Evolutionary conservation across 2,797 vertebrate species (phyloP).

Genomic region (Propithecus deckenii): DNA sequence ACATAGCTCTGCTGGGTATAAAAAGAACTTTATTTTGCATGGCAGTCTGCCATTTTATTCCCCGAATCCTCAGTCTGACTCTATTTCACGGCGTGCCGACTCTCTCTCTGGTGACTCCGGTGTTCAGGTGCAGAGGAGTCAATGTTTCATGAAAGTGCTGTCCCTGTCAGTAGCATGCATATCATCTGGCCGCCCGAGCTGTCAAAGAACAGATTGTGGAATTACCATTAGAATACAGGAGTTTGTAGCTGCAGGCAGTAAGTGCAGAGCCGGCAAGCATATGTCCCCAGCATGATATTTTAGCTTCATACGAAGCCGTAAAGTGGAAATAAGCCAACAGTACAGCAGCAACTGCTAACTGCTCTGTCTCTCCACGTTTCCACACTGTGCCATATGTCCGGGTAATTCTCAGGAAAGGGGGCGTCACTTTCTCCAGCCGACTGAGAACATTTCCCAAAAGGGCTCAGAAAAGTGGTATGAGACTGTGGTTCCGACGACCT

Average conservation of each 20-base stretch:
- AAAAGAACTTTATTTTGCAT: slow-evolving; percentile 92
- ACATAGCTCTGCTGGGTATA: slow-evolving; percentile 82
- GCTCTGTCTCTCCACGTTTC: slow-evolving; percentile 80
- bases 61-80: slow-evolving; percentile 90
- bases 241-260: slow-evolving; percentile 86
- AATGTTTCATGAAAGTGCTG: slow-evolving; percentile 95
- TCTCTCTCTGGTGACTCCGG: slow-evolving; percentile 89
- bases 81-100: slow-evolving; percentile 92
- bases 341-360: slow-evolving; percentile 86
- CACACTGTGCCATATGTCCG: slow-evolving; percentile 82
- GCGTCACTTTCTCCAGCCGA: slow-evolving; percentile 51
- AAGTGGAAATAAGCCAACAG: slow-evolving; percentile 89
- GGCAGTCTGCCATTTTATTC: slow-evolving; percentile 89
- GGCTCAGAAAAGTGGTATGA: slow-evolving; percentile 43
- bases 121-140: slow-evolving; percentile 93
- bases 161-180: slow-evolving; percentile 90
- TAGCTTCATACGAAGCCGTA: slow-evolving; percentile 89
- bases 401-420: slow-evolving; percentile 74
- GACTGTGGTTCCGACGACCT: background rate
- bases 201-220: slow-evolving; percentile 92
- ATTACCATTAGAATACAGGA: slow-evolving; percentile 92
- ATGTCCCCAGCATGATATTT: slow-evolving; percentile 88
- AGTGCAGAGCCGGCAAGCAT: slow-evolving; percentile 89
- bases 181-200: slow-evolving; percentile 90
- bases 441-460: slow-evolving; percentile 43